Evolutionary conservation across 2,113 vertebrate species (phyloP).

Genomic region (Hippocampus mohnikei): DNA sequence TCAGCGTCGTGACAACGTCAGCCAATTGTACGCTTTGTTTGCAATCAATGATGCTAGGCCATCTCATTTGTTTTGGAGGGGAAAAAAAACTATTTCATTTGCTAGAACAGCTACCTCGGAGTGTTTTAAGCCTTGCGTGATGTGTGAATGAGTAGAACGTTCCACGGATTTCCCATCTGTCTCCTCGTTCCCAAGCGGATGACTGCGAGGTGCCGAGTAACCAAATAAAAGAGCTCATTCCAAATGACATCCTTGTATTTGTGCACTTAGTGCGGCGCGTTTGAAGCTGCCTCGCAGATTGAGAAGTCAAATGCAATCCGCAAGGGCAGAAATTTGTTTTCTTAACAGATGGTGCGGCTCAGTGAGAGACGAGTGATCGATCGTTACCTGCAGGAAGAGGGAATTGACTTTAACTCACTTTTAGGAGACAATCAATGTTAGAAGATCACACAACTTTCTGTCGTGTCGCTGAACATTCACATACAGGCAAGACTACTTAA

Average conservation of each 20-base stretch:
- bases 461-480: constrained; percentile 1
- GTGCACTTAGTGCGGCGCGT: constrained; percentile 23
- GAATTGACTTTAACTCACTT: constrained; percentile 52
- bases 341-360: constrained; percentile 42
- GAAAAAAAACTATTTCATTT: constrained; percentile 45
- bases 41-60: constrained; percentile 40
- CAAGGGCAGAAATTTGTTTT: constrained; percentile 49
- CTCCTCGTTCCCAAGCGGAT: constrained; percentile 17
- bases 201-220: constrained; percentile 5
- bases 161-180: constrained; percentile 14
- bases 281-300: constrained; percentile 37
- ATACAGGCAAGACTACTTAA: constrained; percentile 16
- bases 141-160: constrained; percentile 11
- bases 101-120: constrained; percentile 45
- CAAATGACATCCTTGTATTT: constrained; percentile 12
- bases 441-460: constrained; percentile 21
- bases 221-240: constrained; percentile 16
- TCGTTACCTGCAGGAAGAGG: constrained; percentile 38
- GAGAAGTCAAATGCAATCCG: constrained; percentile 38
- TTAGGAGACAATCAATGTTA: constrained; percentile 51
- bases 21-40: constrained; percentile 57
- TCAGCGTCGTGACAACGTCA: constrained; percentile 42
- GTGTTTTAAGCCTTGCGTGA: constrained; percentile 40
- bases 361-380: constrained; percentile 42
- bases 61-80: constrained; percentile 49